phyloP scores from a whole-genome alignment of 2,888 invertebrate species.

The Galerucella nymphaeae region DNA sequence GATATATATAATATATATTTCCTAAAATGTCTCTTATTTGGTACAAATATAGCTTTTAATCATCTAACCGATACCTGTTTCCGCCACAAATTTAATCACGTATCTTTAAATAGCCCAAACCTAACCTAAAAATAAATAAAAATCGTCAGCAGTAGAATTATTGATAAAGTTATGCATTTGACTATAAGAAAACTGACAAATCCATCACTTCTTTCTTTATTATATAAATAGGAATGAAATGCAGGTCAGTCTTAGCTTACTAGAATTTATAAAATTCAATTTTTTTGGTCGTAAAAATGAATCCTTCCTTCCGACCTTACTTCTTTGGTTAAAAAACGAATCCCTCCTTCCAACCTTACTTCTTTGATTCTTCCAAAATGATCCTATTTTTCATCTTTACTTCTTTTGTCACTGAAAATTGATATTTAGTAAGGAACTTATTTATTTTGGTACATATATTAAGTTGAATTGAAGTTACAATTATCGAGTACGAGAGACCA shows the following conservation, averaged over 20 bases:
- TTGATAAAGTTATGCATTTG: conserved; percentile 13
- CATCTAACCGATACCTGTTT: background rate
- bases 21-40: background rate
- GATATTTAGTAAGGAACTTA: too few relatives aligned
- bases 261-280: too few relatives aligned
- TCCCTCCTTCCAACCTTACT: too few relatives aligned
- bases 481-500: too few relatives aligned
- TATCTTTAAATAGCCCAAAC: conserved; percentile 8
- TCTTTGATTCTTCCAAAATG: too few relatives aligned
- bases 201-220: conserved; percentile 46
- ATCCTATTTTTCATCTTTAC: too few relatives aligned
- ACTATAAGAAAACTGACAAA: conserved; percentile 32
- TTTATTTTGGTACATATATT: too few relatives aligned
- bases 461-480: background rate
- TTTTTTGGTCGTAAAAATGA: too few relatives aligned
- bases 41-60: conserved; percentile 1
- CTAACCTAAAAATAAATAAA: conserved; percentile 4
- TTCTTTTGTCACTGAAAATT: too few relatives aligned
- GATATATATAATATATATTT: background rate
- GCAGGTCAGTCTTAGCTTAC: too few relatives aligned
- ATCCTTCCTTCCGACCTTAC: too few relatives aligned
- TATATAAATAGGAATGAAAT: background rate
- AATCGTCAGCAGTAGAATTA: background rate
- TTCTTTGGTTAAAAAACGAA: too few relatives aligned
- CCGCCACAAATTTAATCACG: background rate